Evolutionary conservation across 2,113 vertebrate species (phyloP), one percentile per base, ranked within the genome.

Genomic region (Neotoma lepida): DNA sequence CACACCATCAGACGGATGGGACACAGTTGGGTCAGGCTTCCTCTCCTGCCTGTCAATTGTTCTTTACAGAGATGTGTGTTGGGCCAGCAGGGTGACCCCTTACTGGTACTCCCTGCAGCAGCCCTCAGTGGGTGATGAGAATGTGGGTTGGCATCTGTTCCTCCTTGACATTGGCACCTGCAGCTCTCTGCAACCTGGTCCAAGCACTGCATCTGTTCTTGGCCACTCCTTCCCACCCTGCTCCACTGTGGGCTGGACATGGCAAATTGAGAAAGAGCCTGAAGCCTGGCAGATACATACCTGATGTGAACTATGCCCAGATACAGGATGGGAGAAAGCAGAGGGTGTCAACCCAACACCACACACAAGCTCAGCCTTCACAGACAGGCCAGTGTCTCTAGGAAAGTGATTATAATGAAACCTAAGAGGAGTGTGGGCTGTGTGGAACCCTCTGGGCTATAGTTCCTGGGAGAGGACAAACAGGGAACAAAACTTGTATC

Each of bases 1-100:
- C 44, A 97, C 30, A 91, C 95, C 92, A 94, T 86, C 90, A 49
- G 89, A 84, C 9, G 70, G 68, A 80, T 33, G 96, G 97, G 97
- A 97, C 96, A 96, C 81, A 20, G 80, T 46, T 56, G 82, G 93
- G 78, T 82, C 81, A 71, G 56, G 87, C 85, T 28, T 54, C 81
- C 81, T 93, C 86, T 94, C 92, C 86, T 1, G 18, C 88, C 91
- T 15, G 64, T 33, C 7, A 8, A 0, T 51, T 39, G 15, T 26
- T 64, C 87, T 96, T 71, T 24, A 22, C 12, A 0, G 94, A 92
- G 80, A 88, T 96, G 86, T 84, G 13, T 81, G 82, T 76, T 94
- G 18, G 9, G 87, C 86, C 93, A 76, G 84, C 81, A 90, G 74
- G 44, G 86, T 33, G 82, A 84, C 0, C 0, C 80, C 86, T 74